Conservation (phyloP, 2,888 invertebrate species). For the Caenorhabditis doughertyi region DNA sequence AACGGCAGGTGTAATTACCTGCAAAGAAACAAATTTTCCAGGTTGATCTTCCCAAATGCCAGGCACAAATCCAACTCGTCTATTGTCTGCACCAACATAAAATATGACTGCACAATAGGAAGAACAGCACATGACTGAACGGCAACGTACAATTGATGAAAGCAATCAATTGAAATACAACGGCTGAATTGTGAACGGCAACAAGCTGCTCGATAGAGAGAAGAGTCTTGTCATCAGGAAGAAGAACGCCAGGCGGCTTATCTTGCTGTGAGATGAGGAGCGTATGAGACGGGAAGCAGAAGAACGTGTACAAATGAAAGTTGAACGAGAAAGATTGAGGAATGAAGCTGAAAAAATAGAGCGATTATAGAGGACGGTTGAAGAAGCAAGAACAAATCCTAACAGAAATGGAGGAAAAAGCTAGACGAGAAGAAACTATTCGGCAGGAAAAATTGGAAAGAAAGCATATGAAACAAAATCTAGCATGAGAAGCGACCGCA, state of each 20-base stretch:
- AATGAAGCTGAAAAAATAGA: constrained; percentile 94
- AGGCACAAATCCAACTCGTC: constrained; percentile 90
- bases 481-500: no score
- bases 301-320: no score
- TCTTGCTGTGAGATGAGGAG: constrained; percentile 5
- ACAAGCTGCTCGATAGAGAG: background rate
- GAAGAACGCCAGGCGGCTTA: no score
- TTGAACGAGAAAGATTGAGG: constrained; percentile 85
- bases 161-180: background rate
- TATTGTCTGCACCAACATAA: no score
- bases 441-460: background rate
- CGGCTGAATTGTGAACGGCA: background rate
- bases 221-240: background rate
- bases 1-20: no score
- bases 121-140: background rate
- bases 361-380: constrained; percentile 26
- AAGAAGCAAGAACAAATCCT: constrained; percentile 15
- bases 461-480: constrained; percentile 4
- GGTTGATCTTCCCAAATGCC: no score
- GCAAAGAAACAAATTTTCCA: no score
- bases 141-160: constrained; percentile 3
- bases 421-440: background rate
- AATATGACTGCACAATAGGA: background rate
- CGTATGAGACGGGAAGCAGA: background rate
- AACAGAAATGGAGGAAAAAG: constrained; percentile 34